Conservation (phyloP, 2,113 vertebrate genomes). For the Ornithorhynchus anatinus region DNA sequence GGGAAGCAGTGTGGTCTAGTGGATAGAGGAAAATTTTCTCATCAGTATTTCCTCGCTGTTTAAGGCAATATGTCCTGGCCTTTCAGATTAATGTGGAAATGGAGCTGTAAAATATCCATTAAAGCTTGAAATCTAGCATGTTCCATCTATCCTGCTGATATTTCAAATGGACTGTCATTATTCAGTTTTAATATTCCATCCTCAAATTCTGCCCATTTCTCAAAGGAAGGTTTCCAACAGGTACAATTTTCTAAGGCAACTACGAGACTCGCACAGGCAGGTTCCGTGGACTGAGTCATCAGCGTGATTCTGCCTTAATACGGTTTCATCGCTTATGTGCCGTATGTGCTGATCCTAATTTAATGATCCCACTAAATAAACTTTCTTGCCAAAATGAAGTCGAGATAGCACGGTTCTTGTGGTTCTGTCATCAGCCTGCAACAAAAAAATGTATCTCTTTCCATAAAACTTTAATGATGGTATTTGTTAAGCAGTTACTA, state of each 20-base stretch:
- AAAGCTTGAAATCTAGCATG: not conserved
- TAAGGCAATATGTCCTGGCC: no score
- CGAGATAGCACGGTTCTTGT: not conserved
- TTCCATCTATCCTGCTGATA: not conserved
- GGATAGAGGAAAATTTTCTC: no score
- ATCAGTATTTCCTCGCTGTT: no score
- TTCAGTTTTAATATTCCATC: not conserved
- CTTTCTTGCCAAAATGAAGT: not conserved
- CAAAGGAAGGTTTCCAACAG: not conserved
- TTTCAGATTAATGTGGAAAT: no score
- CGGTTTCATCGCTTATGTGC: not conserved
- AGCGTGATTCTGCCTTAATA: slow-evolving; percentile 12
- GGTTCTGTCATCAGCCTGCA: not conserved
- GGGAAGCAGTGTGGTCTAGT: no score
- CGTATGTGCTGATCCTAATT: not conserved
- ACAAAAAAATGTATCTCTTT: no score
- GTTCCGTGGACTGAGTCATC: not conserved
- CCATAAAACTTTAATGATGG: no score
- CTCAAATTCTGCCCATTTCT: not conserved
- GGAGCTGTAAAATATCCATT: not conserved
- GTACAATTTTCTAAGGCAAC: not conserved
- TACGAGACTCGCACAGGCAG: not conserved
- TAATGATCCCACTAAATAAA: not conserved
- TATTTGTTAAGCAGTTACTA: no score
- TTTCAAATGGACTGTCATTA: not conserved